Conservation (phyloP, 1,140 invertebrate species). For the Megalonaias nervosa region DNA sequence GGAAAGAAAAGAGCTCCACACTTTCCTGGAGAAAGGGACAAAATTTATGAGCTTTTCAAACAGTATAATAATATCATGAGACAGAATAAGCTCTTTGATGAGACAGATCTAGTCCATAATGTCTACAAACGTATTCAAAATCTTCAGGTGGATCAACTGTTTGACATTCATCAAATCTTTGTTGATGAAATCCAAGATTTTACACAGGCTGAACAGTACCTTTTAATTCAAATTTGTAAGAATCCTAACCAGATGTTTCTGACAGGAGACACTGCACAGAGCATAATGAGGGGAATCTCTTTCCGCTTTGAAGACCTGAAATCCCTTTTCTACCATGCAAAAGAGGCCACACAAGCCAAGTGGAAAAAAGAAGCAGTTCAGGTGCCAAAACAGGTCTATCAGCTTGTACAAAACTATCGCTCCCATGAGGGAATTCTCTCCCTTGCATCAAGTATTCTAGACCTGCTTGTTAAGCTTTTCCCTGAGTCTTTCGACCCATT, state of each 20-base stretch:
- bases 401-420: constrained; percentile 58
- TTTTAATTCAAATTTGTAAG: constrained; percentile 47
- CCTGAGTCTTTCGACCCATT: constrained; percentile 58
- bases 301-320: constrained; percentile 58
- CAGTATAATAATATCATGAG: constrained; percentile 47
- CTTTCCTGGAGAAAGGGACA: constrained; percentile 52
- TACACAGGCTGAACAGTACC: constrained; percentile 56
- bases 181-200: constrained; percentile 63
- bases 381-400: constrained; percentile 38
- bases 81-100: constrained; percentile 58
- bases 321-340: constrained; percentile 50
- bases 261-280: constrained; percentile 61
- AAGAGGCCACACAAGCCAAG: constrained; percentile 23
- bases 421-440: constrained; percentile 55
- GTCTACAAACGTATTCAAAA: constrained; percentile 41
- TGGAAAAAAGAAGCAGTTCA: constrained; percentile 31
- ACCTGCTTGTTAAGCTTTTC: constrained; percentile 53
- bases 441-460: constrained; percentile 53
- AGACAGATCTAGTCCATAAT: constrained; percentile 54
- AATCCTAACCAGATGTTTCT: constrained; percentile 59
- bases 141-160: neutral
- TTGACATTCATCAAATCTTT: constrained; percentile 19
- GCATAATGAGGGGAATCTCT: constrained; percentile 58
- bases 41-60: constrained; percentile 52
- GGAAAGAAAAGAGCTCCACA: constrained; percentile 63